Base-by-base conservation (phyloP, 2,888 invertebrate species). In the Tipula confusa region DNA sequence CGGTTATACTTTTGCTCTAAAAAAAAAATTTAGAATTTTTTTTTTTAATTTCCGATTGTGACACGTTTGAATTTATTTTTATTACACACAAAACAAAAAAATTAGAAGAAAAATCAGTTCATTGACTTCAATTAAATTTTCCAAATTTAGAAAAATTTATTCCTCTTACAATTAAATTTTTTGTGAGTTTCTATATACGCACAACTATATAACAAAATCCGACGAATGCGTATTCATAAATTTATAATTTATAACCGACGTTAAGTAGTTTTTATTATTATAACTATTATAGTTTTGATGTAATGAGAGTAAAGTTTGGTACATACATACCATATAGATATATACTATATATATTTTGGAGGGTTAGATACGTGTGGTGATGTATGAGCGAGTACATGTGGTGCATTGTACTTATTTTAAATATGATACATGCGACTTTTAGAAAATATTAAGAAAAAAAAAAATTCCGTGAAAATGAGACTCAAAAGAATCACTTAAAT, bases 51-150 rank as follows among this genome's bases (percentile, higher is more conserved):
- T 64, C 64, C 64, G 64, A 64, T 64, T 64, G 64, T 64, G 64
- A 64, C 64, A 64, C 64, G 64, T 64, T 64, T 64, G 64, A 64
- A 64, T 64, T 64, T 64, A 64, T 64, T 64, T 64, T 64, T 64
- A 64, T 64, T 64, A 64, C 64, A 64, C 24, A 64, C 43, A n/a
- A n/a, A 64, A 24, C 18, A 64, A 43, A 43, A 43, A 48, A 18
- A 18, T 11, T 9, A 64, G 24, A 64, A 64, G 64, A 64, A 64
- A 64, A 64, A 24, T 24, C 64, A 64, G 64, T 64, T 64, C 64
- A 64, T 64, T 64, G 64, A 64, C 64, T 64, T 64, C 64, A 64
- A 64, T 64, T 64, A 64, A 64, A 64, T 64, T 64, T 64, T 64
- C 64, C 64, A 64, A 64, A 64, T 64, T 64, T 64, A 64, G 64